Base-by-base conservation (phyloP, 2,113 vertebrate genomes). In the Vireo altiloquus region DNA sequence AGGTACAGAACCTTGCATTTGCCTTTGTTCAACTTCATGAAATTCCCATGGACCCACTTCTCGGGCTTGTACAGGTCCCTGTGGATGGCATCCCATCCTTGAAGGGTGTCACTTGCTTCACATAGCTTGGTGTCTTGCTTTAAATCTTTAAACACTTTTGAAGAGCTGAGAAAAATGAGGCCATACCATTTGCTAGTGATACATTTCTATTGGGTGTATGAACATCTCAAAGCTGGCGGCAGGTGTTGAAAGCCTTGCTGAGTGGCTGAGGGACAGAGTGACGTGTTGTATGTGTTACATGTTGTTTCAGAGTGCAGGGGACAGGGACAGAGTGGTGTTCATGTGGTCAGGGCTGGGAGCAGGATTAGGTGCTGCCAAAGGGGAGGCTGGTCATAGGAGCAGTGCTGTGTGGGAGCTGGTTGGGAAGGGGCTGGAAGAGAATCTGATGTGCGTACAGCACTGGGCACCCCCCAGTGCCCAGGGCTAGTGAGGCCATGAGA, bases 401-500 rank as follows among this genome's bases (percentile, higher is more conserved):
- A 17, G 33, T 19, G 57, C 37, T 1, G 3, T 6, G 22, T 46
- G 52, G 35, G 49, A 77, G 23, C 39, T 76, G 47, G 28, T 10
- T 9, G 8, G 20, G 52, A 31, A 61, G 24, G 65, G 37, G 20
- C 13, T 68, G 44, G 40, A 16, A 27, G 47, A 14, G 24, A 37
- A 15, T 17, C 56, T 9, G 4, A 42, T 15, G 27, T 18, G 20
- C 33, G 37, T n/a, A 4, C 20, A 11, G 54, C 20, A 39, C 64
- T 28, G n/a, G 35, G 76, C 44, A 23, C 5, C 7, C 40, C 37
- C 7, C 49, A 56, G n/a, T 30, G 10, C 37, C 57, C 5, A 10
- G n/a, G 66, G 56, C 39, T 22, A 16, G 2, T 7, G 3, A 21
- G 40, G 15, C 28, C 9, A 10, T 0, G 1, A 42, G 35, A 50